phyloP scores from a whole-genome alignment of 2,888 invertebrate genomes.

The Branchipolynoe longqiensis region DNA sequence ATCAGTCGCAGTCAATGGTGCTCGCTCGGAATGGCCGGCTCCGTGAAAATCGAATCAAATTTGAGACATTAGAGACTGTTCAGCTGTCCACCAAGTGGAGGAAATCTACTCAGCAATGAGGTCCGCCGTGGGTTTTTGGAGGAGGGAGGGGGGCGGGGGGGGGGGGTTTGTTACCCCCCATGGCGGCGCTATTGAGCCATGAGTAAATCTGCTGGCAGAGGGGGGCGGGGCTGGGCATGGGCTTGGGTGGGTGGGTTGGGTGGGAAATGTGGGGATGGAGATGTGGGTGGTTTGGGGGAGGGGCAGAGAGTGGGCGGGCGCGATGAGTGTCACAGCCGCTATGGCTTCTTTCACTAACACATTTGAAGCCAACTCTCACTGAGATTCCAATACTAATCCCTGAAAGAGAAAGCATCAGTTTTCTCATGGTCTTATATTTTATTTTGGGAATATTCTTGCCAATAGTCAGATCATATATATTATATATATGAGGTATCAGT shows the following conservation, averaged over 20 bases:
- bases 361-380: no score
- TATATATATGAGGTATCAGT: no score
- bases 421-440: no score
- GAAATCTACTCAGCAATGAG: slow-evolving; percentile 52
- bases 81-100: slow-evolving; percentile 33
- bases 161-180: no score
- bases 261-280: background rate
- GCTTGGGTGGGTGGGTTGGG: background rate
- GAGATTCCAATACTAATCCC: no score
- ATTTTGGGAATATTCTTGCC: no score
- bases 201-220: background rate
- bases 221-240: background rate
- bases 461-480: no score
- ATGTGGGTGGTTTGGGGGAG: background rate
- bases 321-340: no score
- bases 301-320: background rate
- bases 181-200: background rate
- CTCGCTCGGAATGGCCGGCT: background rate
- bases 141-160: no score
- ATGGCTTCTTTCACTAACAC: no score
- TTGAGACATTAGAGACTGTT: slow-evolving; percentile 53
- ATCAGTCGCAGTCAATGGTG: slow-evolving; percentile 6
- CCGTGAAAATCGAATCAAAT: slow-evolving; percentile 54
- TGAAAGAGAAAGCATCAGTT: no score
- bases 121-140: slow-evolving; percentile 23